Conservation (phyloP, 2,888 invertebrate species). For the Synanthedon tipuliformis region DNA sequence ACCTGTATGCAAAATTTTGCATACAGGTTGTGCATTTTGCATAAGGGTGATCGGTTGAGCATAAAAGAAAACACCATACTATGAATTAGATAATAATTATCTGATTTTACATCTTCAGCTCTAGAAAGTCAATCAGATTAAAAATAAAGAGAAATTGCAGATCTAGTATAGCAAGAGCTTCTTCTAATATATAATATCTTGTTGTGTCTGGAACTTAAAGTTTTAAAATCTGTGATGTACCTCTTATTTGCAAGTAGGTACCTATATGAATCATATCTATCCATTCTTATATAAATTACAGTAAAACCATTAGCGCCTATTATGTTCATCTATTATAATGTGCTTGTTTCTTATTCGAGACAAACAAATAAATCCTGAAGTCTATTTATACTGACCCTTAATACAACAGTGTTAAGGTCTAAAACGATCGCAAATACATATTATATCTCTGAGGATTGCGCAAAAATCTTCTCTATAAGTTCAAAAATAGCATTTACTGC, state of each 20-base stretch:
- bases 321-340: slow-evolving; percentile 50
- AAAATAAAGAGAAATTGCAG: background rate
- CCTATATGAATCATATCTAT: too few relatives aligned
- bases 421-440: slow-evolving; percentile 17
- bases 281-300: too few relatives aligned
- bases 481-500: slow-evolving; percentile 22
- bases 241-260: too few relatives aligned
- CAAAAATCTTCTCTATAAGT: slow-evolving; percentile 8
- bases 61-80: too few relatives aligned
- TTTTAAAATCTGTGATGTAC: too few relatives aligned
- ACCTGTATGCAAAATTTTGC: too few relatives aligned
- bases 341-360: slow-evolving; percentile 52
- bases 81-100: too few relatives aligned
- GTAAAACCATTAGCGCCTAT: slow-evolving; percentile 18
- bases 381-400: slow-evolving; percentile 11
- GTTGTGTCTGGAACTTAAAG: slow-evolving; percentile 44
- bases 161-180: slow-evolving; percentile 17
- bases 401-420: slow-evolving; percentile 12
- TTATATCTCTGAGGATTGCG: slow-evolving; percentile 3
- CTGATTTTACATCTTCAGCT: too few relatives aligned
- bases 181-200: slow-evolving; percentile 35
- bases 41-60: too few relatives aligned
- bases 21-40: too few relatives aligned
- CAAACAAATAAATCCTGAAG: slow-evolving; percentile 64
- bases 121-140: background rate